A percentile compares a stretch with the other conserved stretches of the same genome.
phyloP scores from a whole-genome alignment of 64 coral and sea anemone genomes.

The Platygyra sinensis region DNA sequence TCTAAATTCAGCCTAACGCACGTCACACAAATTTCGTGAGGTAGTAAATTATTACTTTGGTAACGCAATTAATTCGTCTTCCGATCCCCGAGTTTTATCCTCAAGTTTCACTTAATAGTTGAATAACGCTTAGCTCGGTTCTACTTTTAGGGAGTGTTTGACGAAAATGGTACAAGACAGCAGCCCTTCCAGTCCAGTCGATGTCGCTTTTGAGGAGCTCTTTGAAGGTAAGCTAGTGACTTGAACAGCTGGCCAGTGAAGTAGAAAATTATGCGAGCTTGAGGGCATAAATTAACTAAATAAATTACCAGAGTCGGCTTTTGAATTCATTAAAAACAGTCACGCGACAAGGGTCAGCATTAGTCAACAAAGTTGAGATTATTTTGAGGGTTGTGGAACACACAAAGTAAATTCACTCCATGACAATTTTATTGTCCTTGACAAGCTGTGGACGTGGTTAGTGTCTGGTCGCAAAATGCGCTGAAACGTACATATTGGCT shows the following conservation, averaged over 20 bases:
- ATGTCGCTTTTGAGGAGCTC: conserved; percentile 67
- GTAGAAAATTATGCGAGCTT: conserved; percentile 20
- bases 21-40: neutral
- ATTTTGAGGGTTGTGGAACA: neutral
- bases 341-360: neutral
- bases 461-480: neutral
- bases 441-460: neutral
- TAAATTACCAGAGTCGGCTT: neutral
- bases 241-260: neutral
- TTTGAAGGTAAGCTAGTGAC: conserved; percentile 56
- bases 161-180: conserved; percentile 7
- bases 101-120: neutral
- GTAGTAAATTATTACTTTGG: neutral
- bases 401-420: neutral
- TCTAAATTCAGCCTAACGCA: neutral
- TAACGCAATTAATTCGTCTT: conserved; percentile 13
- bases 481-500: conserved; percentile 48
- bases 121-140: neutral
- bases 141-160: neutral
- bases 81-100: neutral
- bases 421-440: neutral
- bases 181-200: conserved; percentile 46
- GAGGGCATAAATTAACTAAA: neutral
- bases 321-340: conserved; percentile 8
- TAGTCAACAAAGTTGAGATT: neutral